Base-by-base conservation (phyloP, 2,113 vertebrate genomes). In the Silurus meridionalis region DNA sequence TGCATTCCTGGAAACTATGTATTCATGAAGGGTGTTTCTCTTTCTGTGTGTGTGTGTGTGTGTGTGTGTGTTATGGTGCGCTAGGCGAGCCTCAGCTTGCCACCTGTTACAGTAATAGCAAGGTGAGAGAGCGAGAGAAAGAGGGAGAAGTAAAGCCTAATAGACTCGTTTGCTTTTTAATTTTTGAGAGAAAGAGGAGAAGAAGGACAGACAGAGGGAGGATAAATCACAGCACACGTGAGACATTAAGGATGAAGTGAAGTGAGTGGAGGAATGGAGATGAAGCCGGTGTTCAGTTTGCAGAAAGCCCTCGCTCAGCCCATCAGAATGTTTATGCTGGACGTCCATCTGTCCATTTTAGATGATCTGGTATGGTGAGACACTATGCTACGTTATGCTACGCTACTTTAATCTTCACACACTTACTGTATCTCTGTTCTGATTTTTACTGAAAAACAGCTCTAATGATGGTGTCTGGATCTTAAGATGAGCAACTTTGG, bases 271-370 rank as follows among this genome's bases (percentile, higher is more conserved):
- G 94, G 90, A 92, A 97, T 97, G 96, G 96, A 97, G 91, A 87
- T 93, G 82, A 96, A 95, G 92, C 94, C 96, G 81, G 85, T 94
- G 89, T 97, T 96, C 95, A 96, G 92, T 81, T 93, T 97, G 87
- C 96, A 97, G 89, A 95, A 95, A 94, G 97, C 96, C 17, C 94
- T 97, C 86, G 95, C 95, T 83, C 96, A 96, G 92, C 97, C 96
- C 0, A 94, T 96, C 91, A 96, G 93, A 92, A 95, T 94, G 93
- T 96, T 96, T 93, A 95, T 97, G 96, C 88, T 97, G 88, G 96
- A 96, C 87, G 94, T 96, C 91, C 97, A 95, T 17, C 94, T 95
- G 85, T 95, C 94, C 86, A 91, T 96, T 90, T 94, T 96, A 92
- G 95, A 96, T 0, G 95, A 96, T 15, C 95, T 96, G 94, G 96